Percentiles rank a stretch among this genome's conserved stretches.
Evolutionary conservation across 2,888 invertebrate species (phyloP).

Genomic region (Acrobasis repandana): DNA sequence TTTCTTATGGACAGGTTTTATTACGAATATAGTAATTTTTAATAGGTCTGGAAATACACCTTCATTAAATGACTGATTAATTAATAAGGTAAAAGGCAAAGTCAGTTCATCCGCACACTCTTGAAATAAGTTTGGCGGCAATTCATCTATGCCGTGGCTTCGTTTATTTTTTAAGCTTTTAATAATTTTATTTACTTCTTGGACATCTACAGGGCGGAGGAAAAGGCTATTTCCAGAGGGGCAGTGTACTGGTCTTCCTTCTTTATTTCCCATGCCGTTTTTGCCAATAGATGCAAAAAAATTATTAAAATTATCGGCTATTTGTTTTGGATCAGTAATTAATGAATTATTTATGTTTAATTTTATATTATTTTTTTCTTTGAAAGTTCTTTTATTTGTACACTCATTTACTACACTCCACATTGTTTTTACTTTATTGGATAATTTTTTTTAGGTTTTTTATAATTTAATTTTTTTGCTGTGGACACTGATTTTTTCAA

Average conservation of each 20-base stretch:
- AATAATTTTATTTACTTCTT: no score
- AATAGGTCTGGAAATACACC: background rate
- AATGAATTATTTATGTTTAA: background rate
- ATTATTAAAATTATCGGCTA: background rate
- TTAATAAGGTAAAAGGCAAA: no score
- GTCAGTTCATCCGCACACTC: no score
- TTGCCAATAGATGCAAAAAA: no score
- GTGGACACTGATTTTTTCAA: background rate
- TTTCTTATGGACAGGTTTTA: background rate
- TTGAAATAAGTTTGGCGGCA: no score
- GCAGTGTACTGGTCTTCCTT: no score
- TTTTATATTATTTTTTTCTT: constrained; percentile 1
- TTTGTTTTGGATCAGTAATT: background rate
- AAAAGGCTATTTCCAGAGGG: no score
- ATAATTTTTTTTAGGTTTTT: background rate
- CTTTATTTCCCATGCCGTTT: no score
- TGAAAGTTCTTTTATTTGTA: constrained; percentile 7
- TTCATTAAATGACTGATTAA: no score
- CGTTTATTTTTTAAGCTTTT: no score
- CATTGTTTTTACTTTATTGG: constrained; percentile 1
- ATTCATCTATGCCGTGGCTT: no score
- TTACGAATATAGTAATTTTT: background rate
- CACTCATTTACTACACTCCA: background rate
- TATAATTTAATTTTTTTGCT: background rate
- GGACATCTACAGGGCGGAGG: background rate